These are phyloP conservation scores for Cyprinodon variegatus DNA, from an alignment of 2,113 vertebrate genomes.

Conservation along the genomic window DNA sequence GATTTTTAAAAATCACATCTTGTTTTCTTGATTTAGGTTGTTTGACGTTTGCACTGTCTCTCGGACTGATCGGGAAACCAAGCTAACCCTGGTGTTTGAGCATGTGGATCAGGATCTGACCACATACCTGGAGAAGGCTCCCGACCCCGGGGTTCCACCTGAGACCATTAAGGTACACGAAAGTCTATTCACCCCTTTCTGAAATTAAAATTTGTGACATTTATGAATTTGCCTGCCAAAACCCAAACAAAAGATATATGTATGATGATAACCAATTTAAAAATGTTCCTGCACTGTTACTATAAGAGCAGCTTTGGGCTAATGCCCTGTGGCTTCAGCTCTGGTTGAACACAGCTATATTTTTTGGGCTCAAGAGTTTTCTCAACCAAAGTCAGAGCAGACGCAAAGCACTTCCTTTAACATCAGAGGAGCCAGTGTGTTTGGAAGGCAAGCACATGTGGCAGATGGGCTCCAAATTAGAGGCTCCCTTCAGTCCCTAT, in stretches of 20 bases:
- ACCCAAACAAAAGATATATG: background rate
- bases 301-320: slow-evolving; percentile 27
- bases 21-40: slow-evolving; percentile 80
- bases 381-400: slow-evolving; percentile 53
- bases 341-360: slow-evolving; percentile 35
- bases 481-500: slow-evolving; percentile 72
- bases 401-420: slow-evolving; percentile 51
- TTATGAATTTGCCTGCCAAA: background rate
- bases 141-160: slow-evolving; percentile 94
- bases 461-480: slow-evolving; percentile 80
- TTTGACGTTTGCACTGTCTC: slow-evolving; percentile 98
- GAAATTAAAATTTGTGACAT: slow-evolving; percentile 5
- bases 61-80: slow-evolving; percentile 96
- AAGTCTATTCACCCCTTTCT: background rate
- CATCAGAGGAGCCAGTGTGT: slow-evolving; percentile 69
- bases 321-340: slow-evolving; percentile 25
- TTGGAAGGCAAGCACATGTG: slow-evolving; percentile 77
- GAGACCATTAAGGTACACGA: slow-evolving; percentile 95
- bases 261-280: background rate
- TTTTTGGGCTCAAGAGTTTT: slow-evolving; percentile 33
- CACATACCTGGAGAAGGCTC: slow-evolving; percentile 98
- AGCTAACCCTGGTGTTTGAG: slow-evolving; percentile 97
- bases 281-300: slow-evolving; percentile 3
- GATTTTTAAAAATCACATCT: too few relatives aligned
- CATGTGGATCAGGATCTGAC: slow-evolving; percentile 99